Conservation (phyloP, 2,113 vertebrate species). For the Crotalus viridis region DNA sequence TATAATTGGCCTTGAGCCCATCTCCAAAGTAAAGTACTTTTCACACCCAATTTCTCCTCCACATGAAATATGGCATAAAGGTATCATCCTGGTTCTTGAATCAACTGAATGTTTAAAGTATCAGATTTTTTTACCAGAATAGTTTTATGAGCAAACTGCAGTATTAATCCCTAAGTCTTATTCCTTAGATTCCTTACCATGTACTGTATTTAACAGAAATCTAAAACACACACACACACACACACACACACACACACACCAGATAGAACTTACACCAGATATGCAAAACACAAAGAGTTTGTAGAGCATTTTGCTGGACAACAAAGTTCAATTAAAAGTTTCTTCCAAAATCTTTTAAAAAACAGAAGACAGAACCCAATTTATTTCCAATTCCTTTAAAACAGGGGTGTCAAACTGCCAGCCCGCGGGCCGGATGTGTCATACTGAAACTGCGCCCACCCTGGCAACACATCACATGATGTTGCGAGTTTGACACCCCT, state of each 20-base stretch:
- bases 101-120: not conserved
- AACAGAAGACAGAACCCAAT: not conserved
- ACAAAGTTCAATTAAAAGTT: not conserved
- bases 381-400: constrained; percentile 16
- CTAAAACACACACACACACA: no score
- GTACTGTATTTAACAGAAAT: not conserved
- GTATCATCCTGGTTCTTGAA: not conserved
- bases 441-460: no score
- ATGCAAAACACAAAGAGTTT: not conserved
- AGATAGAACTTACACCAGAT: not conserved
- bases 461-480: no score
- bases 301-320: not conserved
- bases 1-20: not conserved
- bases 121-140: not conserved
- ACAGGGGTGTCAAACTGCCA: no score
- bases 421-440: no score
- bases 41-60: constrained; percentile 5
- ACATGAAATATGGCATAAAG: constrained; percentile 1
- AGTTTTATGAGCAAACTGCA: not conserved
- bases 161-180: not conserved
- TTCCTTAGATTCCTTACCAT: not conserved
- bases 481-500: no score
- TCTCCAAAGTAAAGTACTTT: not conserved
- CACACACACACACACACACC: no score
- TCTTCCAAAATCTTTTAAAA: not conserved